Evolutionary conservation across 2,888 invertebrate genomes (phyloP).

Genomic region (Drosophila neotestacea): DNA sequence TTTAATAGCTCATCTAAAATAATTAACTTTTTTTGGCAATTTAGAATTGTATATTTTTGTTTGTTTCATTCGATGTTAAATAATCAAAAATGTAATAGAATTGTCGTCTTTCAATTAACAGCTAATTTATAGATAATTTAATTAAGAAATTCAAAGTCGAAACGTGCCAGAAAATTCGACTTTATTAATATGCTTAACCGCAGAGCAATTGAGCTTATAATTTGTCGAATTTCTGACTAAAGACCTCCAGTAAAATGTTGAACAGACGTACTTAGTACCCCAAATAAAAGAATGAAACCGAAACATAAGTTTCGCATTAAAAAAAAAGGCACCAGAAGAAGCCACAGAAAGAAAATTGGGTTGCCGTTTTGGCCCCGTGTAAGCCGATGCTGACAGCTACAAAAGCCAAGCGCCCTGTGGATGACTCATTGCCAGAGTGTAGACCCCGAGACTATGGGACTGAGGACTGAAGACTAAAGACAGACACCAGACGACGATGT

Average conservation of each 20-base stretch:
- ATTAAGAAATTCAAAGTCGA: constrained; percentile 57
- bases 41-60: too few relatives aligned
- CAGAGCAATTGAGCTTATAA: constrained; percentile 60
- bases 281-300: constrained; percentile 39
- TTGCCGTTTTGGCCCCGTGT: constrained; percentile 32
- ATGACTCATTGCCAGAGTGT: constrained; percentile 52
- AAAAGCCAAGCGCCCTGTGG: constrained; percentile 26
- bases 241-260: constrained; percentile 40
- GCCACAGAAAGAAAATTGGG: constrained; percentile 52
- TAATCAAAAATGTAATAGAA: too few relatives aligned
- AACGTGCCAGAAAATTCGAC: constrained; percentile 24
- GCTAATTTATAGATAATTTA: constrained; percentile 31
- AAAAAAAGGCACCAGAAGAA: constrained; percentile 39
- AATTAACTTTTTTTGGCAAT: too few relatives aligned
- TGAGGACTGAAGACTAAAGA: neutral
- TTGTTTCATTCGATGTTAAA: neutral
- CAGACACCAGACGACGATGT: constrained; percentile 8
- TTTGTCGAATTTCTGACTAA: constrained; percentile 60
- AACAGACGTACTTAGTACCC: constrained; percentile 13
- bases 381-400: constrained; percentile 40
- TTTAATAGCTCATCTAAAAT: too few relatives aligned
- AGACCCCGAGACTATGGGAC: constrained; percentile 33
- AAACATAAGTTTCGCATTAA: constrained; percentile 73
- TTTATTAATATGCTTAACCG: constrained; percentile 38
- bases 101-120: too few relatives aligned